Base-by-base conservation (phyloP, 2,113 vertebrate genomes). In the Grammomys dolichurus region DNA sequence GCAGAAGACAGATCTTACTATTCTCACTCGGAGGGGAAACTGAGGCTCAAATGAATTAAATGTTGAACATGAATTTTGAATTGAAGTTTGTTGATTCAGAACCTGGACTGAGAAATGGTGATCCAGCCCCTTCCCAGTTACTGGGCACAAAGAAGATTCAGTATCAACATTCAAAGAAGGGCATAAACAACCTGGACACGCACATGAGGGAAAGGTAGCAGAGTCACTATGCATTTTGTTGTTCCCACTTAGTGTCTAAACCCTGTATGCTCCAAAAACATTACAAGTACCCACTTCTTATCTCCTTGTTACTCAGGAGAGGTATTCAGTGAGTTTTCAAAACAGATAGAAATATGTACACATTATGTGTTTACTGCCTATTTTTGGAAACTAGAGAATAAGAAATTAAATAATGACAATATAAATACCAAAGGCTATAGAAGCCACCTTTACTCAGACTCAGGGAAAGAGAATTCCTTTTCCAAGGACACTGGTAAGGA, bases 341-440 rank as follows among this genome's bases (percentile, higher is more conserved):
- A 93, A 54, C 11, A 76, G 54, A 76, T 1, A 54, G 43, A 73
- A 43, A 87, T 88, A 33, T n/a, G 63, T 5, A 80, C 72, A 20
- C 26, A 91, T 88, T 92, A 26, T 87, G n/a, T 56, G 24, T 94
- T 85, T 93, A 76, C 46, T 78, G 51, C 85, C 70, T 95, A 90
- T 36, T 92, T 82, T 89, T 72, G 76, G 58, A 94, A 95, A 95
- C 8, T 58, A 86, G n/a, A 40, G 11, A 87, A 56, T 75, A 91
- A 94, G 36, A 96, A 51, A 91, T 93, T 80, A 84, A 80, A 87
- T 84, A 56, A 86, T 63, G 88, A 87, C 40, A 22, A 26, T 72
- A 77, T 26, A 58, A 72, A 56, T 26, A 65, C 56, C 31, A 65
- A 76, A 73, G 31, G 63, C 63, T 95, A 58, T 51, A 73, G 90